Conservation (phyloP, 1,140 invertebrate species). For the Drosophila dunni region DNA sequence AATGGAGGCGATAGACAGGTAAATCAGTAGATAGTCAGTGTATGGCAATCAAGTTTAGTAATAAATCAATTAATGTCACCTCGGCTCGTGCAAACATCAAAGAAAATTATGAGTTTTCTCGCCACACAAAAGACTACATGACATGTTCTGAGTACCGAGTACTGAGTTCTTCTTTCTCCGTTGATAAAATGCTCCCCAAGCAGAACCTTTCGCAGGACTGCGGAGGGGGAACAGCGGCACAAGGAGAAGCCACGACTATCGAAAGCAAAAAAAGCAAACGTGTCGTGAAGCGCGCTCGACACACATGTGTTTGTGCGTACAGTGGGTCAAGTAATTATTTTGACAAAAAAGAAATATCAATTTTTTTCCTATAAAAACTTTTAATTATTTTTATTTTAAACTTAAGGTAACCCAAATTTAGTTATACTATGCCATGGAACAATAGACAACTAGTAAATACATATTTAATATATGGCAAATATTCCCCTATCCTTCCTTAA, state of each 20-base stretch:
- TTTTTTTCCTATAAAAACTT: no score
- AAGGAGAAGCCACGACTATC: slow-evolving; percentile 15
- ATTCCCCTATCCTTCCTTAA: no score
- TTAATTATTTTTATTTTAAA: no score
- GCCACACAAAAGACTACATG: slow-evolving; percentile 44
- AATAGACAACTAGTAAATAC: no score
- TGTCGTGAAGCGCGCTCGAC: slow-evolving; percentile 39
- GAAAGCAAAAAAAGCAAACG: slow-evolving; percentile 33
- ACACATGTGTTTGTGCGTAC: background rate
- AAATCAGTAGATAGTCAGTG: slow-evolving; percentile 18
- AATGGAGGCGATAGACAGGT: background rate
- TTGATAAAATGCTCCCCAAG: slow-evolving; percentile 48
- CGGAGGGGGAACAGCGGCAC: background rate
- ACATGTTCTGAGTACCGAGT: slow-evolving; percentile 25
- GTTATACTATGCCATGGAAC: no score
- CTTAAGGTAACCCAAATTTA: no score
- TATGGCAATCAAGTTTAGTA: slow-evolving; percentile 51
- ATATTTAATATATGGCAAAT: no score
- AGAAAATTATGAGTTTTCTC: slow-evolving; percentile 72
- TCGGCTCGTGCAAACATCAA: slow-evolving; percentile 71
- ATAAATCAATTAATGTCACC: slow-evolving; percentile 78
- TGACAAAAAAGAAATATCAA: background rate
- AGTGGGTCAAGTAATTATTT: background rate
- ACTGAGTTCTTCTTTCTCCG: background rate
- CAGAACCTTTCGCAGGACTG: background rate